Conservation (phyloP, 2,113 vertebrate species). For the Calyptomena viridis region DNA sequence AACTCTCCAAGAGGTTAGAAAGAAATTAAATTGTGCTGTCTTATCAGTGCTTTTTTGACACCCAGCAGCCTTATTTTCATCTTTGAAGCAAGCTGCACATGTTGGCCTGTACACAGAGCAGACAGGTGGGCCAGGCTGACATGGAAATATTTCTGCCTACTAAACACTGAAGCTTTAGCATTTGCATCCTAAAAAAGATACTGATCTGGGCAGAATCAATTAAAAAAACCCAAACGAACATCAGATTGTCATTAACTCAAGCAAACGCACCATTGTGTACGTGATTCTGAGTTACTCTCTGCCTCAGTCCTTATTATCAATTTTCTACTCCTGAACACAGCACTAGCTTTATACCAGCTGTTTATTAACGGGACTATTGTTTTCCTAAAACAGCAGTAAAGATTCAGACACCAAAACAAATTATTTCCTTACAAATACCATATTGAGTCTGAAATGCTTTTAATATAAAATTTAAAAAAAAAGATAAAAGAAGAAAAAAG, state of each 20-base stretch:
- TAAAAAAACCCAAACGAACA: not conserved
- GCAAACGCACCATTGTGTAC: rapidly evolving
- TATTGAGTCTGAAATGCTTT: not conserved
- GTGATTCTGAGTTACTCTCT: not conserved
- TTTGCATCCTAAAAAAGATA: not conserved
- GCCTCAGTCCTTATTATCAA: not conserved
- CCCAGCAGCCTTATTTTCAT: not conserved
- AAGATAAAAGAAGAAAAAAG: too few relatives aligned
- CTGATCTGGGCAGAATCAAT: not conserved
- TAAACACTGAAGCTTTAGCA: not conserved
- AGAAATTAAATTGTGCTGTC: not conserved
- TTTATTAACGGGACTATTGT: not conserved
- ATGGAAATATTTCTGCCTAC: not conserved
- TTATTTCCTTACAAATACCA: not conserved
- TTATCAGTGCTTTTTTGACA: not conserved
- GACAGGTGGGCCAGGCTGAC: not conserved
- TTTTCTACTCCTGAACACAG: not conserved
- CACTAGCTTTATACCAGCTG: not conserved
- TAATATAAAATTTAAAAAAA: not conserved
- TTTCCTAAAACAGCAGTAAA: not conserved
- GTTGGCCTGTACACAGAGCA: not conserved
- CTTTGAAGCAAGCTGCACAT: not conserved
- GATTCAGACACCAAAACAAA: not conserved
- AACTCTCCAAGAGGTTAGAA: not conserved
- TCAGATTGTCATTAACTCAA: not conserved